phyloP scores from a whole-genome alignment of 2,797 vertebrate species.

The Diplodus sargus region DNA sequence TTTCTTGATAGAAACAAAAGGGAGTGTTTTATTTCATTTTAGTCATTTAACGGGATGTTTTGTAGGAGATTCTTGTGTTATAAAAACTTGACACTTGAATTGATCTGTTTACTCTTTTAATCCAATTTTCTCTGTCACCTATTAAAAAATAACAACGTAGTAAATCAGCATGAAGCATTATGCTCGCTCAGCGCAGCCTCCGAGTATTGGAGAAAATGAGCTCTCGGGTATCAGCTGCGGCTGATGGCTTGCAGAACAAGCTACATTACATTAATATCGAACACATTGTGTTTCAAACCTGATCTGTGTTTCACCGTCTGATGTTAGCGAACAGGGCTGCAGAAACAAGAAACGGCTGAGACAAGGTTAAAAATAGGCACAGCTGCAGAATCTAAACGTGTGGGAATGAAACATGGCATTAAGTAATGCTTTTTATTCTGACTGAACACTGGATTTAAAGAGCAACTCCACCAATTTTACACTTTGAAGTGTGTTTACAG shows the following conservation, averaged over 20 bases:
- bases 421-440: background rate
- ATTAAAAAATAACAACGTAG: background rate
- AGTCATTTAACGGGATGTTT: too few species aligned
- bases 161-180: background rate
- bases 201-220: constrained; percentile 1
- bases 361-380: constrained; percentile 9
- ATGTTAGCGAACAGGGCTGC: background rate
- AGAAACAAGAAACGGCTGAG: background rate
- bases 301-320: background rate
- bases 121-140: background rate
- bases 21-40: too few species aligned
- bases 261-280: constrained; percentile 6
- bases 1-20: background rate
- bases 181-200: background rate
- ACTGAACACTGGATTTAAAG: background rate
- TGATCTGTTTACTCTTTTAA: background rate
- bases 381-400: background rate
- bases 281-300: background rate
- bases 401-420: background rate
- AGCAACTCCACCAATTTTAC: too few species aligned
- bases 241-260: background rate
- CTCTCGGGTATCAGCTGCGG: background rate
- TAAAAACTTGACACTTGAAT: too few species aligned
- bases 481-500: too few species aligned
- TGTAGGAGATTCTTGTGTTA: background rate